Evolutionary conservation across 2,797 vertebrate species (phyloP).

Genomic region (Mycteria americana): DNA sequence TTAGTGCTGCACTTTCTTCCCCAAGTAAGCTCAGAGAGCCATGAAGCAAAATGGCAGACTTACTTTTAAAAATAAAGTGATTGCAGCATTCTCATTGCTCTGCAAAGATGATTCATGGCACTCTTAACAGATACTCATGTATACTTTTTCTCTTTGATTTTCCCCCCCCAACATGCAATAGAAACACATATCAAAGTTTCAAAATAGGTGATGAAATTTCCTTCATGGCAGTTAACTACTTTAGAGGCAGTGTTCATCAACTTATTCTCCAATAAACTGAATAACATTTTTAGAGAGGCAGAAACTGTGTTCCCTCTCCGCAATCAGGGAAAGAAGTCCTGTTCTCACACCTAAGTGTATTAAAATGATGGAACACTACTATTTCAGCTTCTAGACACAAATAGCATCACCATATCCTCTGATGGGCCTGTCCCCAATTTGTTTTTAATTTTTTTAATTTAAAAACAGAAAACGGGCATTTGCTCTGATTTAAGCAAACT

Average conservation of each 20-base stretch:
- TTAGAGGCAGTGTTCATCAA: not conserved
- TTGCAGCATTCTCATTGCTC: not conserved
- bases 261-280: not conserved
- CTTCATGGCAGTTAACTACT: not conserved
- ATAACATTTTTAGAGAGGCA: not conserved
- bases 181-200: not conserved
- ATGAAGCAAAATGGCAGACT: not conserved
- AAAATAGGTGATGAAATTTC: not conserved
- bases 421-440: not conserved
- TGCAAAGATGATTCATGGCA: not conserved
- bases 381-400: not conserved
- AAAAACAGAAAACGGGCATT: not conserved
- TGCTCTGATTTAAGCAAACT: not conserved
- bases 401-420: not conserved
- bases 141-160: not conserved
- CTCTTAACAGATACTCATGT: not conserved
- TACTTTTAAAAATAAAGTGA: not conserved
- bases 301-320: not conserved
- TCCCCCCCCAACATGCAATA: not conserved
- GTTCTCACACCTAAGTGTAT: not conserved
- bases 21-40: not conserved
- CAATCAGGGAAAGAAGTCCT: not conserved
- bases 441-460: not conserved
- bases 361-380: not conserved
- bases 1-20: not conserved